phyloP scores from a whole-genome alignment of 2,888 invertebrate species.

The Amorpha juglandis region DNA sequence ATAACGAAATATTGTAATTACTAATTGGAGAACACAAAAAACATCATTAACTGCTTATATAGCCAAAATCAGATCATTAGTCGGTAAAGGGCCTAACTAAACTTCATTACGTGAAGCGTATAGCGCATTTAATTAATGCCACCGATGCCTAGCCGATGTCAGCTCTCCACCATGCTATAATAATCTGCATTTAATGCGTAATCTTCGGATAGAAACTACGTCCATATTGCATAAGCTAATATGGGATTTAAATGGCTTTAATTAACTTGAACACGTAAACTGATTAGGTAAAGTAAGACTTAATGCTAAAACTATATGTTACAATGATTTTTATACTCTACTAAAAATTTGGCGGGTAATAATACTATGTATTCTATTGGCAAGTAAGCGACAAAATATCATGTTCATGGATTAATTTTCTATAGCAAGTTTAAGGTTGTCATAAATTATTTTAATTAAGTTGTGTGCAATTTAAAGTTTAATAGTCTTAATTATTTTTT shows the following conservation, averaged over 20 bases:
- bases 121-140: constrained; percentile 44
- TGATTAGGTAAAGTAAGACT: not conserved
- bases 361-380: not conserved
- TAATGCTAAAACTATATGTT: not conserved
- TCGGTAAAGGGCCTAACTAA: constrained; percentile 37
- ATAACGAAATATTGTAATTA: not conserved
- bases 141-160: constrained; percentile 31
- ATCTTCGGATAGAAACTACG: constrained; percentile 25
- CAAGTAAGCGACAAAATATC: too few species aligned
- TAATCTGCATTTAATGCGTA: constrained; percentile 35
- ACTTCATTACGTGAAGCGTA: constrained; percentile 37
- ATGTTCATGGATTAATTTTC: too few species aligned
- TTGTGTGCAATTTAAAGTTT: too few species aligned
- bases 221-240: constrained; percentile 37
- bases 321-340: not conserved
- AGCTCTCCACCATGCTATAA: constrained; percentile 36
- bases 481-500: too few species aligned
- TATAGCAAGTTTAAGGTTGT: too few species aligned
- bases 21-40: constrained; percentile 2
- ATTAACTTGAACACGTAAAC: constrained; percentile 8
- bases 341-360: not conserved
- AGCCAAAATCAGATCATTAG: constrained; percentile 23
- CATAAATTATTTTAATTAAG: too few species aligned
- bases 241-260: constrained; percentile 26
- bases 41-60: constrained; percentile 8